Percentiles rank a stretch among this genome's conserved stretches.
These are phyloP conservation scores for Parauchenoglanis punctatus DNA, from an alignment of 2,797 vertebrate species.

Conservation along the genomic window DNA sequence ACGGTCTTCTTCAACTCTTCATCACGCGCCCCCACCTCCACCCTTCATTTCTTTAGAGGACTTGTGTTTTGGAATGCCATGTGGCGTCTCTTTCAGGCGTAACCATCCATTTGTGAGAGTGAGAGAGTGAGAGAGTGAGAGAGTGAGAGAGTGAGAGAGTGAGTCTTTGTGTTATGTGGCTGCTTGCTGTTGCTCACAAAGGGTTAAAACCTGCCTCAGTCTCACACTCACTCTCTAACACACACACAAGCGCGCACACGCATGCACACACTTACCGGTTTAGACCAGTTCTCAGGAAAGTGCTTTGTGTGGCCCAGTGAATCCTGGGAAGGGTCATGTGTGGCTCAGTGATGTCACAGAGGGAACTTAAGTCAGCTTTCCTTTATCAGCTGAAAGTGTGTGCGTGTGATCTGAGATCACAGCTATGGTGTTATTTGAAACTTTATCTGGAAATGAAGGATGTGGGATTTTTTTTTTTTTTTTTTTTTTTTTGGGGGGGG, in stretches of 20 bases:
- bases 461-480: neutral
- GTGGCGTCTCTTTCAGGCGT: conserved; percentile 48
- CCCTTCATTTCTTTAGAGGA: conserved; percentile 35
- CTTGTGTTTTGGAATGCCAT: conserved; percentile 66
- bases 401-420: conserved; percentile 41
- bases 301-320: conserved; percentile 92
- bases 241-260: conserved; percentile 58
- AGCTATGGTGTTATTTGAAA: neutral
- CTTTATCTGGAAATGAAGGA: neutral
- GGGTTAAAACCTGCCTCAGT: conserved; percentile 87
- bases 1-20: conserved; percentile 49
- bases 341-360: conserved; percentile 90
- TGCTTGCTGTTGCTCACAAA: conserved; percentile 63
- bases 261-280: conserved; percentile 79
- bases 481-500: neutral
- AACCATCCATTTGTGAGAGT: conserved; percentile 17
- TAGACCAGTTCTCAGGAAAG: conserved; percentile 93
- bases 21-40: conserved; percentile 19
- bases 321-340: conserved; percentile 98
- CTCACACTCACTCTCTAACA: conserved; percentile 61
- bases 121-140: neutral
- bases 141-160: conserved; percentile 6
- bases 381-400: conserved; percentile 62
- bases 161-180: conserved; percentile 36
- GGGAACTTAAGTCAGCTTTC: conserved; percentile 79